A percentile compares a stretch with the other conserved stretches of the same genome.
Conservation (phyloP, 2,888 invertebrate genomes). For the Zootermopsis nevadensis region DNA sequence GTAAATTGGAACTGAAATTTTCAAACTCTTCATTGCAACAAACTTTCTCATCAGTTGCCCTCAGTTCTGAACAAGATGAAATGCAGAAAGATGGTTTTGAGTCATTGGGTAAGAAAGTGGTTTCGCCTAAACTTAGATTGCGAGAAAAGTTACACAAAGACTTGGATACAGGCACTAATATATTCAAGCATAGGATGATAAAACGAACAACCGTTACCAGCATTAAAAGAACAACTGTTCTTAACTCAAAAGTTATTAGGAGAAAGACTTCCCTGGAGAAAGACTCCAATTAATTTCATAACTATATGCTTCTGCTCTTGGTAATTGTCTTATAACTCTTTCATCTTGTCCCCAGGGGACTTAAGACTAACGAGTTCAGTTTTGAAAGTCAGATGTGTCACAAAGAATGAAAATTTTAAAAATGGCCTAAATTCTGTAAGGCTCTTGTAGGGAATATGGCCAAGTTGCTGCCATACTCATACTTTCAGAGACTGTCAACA, state of each 20-base stretch:
- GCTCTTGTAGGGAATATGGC: too few species aligned
- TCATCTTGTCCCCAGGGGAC: neutral
- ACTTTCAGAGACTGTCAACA: too few species aligned
- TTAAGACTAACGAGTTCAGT: neutral
- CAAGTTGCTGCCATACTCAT: too few species aligned
- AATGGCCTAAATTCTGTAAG: too few species aligned
- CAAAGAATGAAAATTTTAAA: neutral
- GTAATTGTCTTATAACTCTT: neutral
- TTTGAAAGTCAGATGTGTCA: neutral
- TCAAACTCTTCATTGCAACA: conserved; percentile 22
- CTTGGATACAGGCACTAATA: conserved; percentile 36
- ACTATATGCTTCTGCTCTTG: neutral
- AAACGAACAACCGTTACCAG: conserved; percentile 46
- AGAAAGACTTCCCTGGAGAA: conserved; percentile 40
- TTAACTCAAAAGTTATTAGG: conserved; percentile 43
- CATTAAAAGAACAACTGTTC: conserved; percentile 45
- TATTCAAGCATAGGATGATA: conserved; percentile 47
- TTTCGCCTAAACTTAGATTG: conserved; percentile 44
- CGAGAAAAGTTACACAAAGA: conserved; percentile 41
- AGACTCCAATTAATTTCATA: conserved; percentile 11
- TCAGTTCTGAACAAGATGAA: neutral
- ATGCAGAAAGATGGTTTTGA: neutral
- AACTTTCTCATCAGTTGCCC: neutral
- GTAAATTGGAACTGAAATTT: conserved; percentile 3
- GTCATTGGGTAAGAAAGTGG: conserved; percentile 37